Evolutionary conservation across 1,140 invertebrate genomes (phyloP).

Genomic region (Tetramorium simillimum): DNA sequence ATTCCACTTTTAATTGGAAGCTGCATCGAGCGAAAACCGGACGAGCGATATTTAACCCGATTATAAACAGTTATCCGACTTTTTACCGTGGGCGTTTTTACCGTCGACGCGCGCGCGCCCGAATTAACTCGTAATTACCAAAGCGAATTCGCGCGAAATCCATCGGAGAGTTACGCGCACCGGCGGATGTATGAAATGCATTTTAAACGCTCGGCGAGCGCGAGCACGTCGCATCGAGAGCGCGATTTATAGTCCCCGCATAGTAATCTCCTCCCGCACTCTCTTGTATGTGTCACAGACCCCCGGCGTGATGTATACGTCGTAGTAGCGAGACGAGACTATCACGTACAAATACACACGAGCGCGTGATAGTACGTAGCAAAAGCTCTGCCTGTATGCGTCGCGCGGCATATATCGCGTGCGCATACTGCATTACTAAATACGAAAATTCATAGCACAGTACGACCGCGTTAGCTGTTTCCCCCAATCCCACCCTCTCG

Average conservation of each 20-base stretch:
- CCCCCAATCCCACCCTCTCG: too few species aligned
- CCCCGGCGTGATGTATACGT: conserved; percentile 21
- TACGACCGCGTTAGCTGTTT: conserved; percentile 20
- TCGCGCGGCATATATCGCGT: neutral
- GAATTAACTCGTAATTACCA: conserved; percentile 47
- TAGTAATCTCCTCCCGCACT: conserved; percentile 46
- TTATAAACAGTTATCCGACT: conserved; percentile 28
- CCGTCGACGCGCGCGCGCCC: neutral
- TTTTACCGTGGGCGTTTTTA: neutral
- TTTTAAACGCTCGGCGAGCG: conserved; percentile 21
- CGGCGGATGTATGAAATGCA: conserved; percentile 35
- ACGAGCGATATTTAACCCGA: neutral
- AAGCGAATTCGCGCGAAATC: conserved; percentile 33
- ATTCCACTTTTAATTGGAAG: neutral
- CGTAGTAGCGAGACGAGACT: conserved; percentile 19
- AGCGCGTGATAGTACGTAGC: neutral
- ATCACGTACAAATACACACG: neutral
- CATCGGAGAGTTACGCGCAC: conserved; percentile 7
- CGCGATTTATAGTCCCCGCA: conserved; percentile 38
- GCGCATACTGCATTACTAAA: conserved; percentile 59
- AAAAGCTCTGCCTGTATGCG: neutral
- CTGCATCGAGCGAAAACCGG: conserved; percentile 1
- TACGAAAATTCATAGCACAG: conserved; percentile 71
- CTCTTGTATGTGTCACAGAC: conserved; percentile 20
- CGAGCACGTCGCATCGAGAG: conserved; percentile 26